These are phyloP conservation scores for Mormyrus proboscirostris DNA, from an alignment of 2,797 vertebrate species.

Conservation along the genomic window DNA sequence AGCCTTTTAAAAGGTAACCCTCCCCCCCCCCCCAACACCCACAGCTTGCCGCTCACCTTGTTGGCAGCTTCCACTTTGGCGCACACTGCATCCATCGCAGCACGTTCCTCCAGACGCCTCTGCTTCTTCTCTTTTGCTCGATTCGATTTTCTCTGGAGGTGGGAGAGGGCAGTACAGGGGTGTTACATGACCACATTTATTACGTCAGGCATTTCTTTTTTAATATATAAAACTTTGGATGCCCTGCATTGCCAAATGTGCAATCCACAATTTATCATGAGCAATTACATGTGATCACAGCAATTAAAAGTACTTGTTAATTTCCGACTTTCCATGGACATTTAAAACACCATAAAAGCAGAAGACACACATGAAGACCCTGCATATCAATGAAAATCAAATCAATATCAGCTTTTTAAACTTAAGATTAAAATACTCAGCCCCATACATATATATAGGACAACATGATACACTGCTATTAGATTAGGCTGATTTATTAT, in stretches of 20 bases:
- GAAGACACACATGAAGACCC: background rate
- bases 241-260: background rate
- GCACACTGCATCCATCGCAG: conserved; percentile 66
- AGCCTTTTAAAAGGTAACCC: background rate
- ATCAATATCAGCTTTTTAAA: background rate
- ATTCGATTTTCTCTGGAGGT: conserved; percentile 62
- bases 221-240: background rate
- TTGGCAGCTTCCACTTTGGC: conserved; percentile 86
- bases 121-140: conserved; percentile 71
- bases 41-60: conserved; percentile 60
- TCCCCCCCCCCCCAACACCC: background rate
- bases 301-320: background rate
- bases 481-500: background rate
- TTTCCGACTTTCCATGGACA: background rate
- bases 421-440: background rate
- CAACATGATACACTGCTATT: background rate
- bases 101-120: conserved; percentile 64
- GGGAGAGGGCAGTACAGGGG: background rate
- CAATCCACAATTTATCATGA: background rate
- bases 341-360: background rate
- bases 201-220: background rate
- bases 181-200: background rate
- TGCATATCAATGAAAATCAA: background rate
- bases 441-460: background rate
- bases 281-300: background rate